Percentiles rank a stretch among this genome's conserved stretches.
Conservation (phyloP, 2,113 vertebrate species). For the Gymnorhina tibicen region DNA sequence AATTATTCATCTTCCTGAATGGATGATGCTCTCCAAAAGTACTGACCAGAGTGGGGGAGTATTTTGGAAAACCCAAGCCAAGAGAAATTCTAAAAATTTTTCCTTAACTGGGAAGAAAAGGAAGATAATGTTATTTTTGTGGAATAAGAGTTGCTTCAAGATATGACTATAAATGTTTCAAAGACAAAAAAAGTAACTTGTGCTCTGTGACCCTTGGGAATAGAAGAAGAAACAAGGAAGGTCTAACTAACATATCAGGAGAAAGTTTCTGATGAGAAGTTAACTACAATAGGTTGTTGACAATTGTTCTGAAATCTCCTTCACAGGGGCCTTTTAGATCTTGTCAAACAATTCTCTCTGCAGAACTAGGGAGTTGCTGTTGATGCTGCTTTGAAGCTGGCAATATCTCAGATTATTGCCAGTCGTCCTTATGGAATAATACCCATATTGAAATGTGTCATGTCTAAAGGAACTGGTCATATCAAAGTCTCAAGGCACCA, state of each 20-base stretch:
- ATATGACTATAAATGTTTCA: neutral
- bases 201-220: neutral
- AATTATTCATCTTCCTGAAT: neutral
- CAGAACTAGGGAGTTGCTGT: neutral
- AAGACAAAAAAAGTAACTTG: neutral
- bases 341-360: neutral
- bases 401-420: neutral
- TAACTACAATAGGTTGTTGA: neutral
- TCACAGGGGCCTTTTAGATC: neutral
- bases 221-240: neutral
- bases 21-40: neutral
- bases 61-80: neutral
- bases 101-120: fast-evolving
- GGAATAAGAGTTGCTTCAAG: neutral
- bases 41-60: fast-evolving
- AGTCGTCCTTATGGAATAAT: neutral
- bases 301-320: neutral
- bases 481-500: neutral
- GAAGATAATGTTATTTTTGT: neutral
- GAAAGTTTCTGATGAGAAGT: neutral
- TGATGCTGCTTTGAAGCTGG: neutral
- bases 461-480: neutral
- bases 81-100: neutral
- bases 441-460: neutral
- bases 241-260: neutral